Percentiles rank a stretch among this genome's conserved stretches.
phyloP scores from a whole-genome alignment of 2,113 vertebrate genomes.

The Pungitius pungitius region DNA sequence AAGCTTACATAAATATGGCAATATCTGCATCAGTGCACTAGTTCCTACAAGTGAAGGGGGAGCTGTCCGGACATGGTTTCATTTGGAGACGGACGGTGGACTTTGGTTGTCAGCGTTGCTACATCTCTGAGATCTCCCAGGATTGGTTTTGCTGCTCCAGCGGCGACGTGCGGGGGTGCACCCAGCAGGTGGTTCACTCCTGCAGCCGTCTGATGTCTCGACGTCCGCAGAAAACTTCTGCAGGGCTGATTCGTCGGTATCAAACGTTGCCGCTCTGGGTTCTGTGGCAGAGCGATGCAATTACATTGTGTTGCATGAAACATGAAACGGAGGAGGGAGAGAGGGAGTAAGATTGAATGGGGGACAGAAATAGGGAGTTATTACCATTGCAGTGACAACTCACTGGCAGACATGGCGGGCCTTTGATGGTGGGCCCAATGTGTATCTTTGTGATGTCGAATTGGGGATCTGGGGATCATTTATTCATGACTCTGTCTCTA shows the following conservation, averaged over 20 bases:
- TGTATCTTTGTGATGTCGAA: slow-evolving; percentile 64
- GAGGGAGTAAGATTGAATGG: background rate
- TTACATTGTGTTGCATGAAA: slow-evolving; percentile 71
- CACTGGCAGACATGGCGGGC: slow-evolving; percentile 40
- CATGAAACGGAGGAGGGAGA: slow-evolving; percentile 35
- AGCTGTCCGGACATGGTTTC: slow-evolving; percentile 31
- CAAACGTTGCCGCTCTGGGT: slow-evolving; percentile 40
- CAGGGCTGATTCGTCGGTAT: slow-evolving; percentile 40
- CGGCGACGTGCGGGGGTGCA: slow-evolving; percentile 33
- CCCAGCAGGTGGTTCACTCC: slow-evolving; percentile 64
- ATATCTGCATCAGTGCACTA: slow-evolving; percentile 41
- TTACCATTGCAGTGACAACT: slow-evolving; percentile 60
- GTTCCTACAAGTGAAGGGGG: slow-evolving; percentile 43
- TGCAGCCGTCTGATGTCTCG: slow-evolving; percentile 63
- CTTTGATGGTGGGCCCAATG: slow-evolving; percentile 60
- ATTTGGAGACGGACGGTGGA: slow-evolving; percentile 11
- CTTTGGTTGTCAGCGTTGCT: slow-evolving; percentile 51
- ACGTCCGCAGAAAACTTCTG: slow-evolving; percentile 59
- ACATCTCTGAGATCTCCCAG: slow-evolving; percentile 23
- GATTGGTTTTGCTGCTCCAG: slow-evolving; percentile 54
- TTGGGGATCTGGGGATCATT: slow-evolving; percentile 62
- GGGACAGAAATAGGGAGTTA: slow-evolving; percentile 37
- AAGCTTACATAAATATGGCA: slow-evolving; percentile 42
- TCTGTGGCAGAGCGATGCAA: slow-evolving; percentile 50
- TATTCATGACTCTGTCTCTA: slow-evolving; percentile 64